Base-by-base conservation (phyloP, 2,113 vertebrate genomes). In the Myxocyprinus asiaticus region DNA sequence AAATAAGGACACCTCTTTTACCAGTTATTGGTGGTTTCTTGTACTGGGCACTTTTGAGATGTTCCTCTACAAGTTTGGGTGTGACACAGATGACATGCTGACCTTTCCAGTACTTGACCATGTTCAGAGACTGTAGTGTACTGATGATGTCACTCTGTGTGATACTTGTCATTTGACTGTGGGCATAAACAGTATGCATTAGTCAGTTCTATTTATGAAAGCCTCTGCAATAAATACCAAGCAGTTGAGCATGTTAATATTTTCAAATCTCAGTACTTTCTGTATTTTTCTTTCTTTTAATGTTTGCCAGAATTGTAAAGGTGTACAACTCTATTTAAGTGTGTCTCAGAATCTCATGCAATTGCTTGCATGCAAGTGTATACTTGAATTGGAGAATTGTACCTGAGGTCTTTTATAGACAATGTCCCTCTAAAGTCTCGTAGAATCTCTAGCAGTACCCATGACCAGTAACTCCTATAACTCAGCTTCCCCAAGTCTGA, bases 101-200 rank as follows among this genome's bases (percentile, higher is more conserved):
- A 3, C 97, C 97, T 81, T 98, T 98, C 97, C 97, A 98, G 89
- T 98, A 98, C 81, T 98, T 98, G 22, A 98, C 97, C 97, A 98
- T 98, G 85, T 98, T 98, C 71, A 98, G 94, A 0, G 96, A 97
- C 93, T 98, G 96, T 11, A 98, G 91, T 0, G 96, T 97, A 81
- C 96, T 96, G 91, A 98, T 98, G 92, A 98, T 98, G 92, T 98
- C 97, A 4, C 95, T 96, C 91, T 98, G 96, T 0, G 97, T 97
- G 89, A 98, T 98, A 81, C 97, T 98, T 33, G 96, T 98, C 97
- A 98, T 98, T 88, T 97, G 96, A 82, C 96, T 98, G 86, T 0
- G n/a, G 53, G 58, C 7, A 11, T 3, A 9, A 50, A 63, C 48
- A 22, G 10, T 55, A 51, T 78, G 56, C 48, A 22, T 58, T 55